These are phyloP conservation scores for Pachyramphus minor DNA, from an alignment of 2,113 vertebrate genomes.

Conservation along the genomic window DNA sequence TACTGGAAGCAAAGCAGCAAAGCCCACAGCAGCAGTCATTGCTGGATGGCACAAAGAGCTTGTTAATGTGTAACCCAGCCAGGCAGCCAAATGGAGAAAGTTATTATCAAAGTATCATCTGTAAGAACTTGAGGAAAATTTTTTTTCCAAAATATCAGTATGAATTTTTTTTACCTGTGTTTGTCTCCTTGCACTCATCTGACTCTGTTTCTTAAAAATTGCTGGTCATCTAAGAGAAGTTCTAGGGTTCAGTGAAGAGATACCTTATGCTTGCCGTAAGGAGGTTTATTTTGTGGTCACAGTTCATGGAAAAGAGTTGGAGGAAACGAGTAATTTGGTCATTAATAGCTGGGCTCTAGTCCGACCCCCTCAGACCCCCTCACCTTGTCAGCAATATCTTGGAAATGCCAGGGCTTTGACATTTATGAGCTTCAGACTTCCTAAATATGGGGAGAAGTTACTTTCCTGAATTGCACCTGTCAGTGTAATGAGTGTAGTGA, in stretches of 20 bases:
- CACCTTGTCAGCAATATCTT: background rate
- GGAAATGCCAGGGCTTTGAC: background rate
- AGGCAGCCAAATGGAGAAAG: background rate
- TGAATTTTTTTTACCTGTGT: background rate
- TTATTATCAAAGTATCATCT: background rate
- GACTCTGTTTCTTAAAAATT: background rate
- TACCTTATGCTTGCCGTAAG: background rate
- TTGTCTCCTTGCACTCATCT: background rate
- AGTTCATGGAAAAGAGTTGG: background rate
- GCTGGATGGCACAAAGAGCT: background rate
- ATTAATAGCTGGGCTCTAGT: background rate
- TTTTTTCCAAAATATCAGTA: background rate
- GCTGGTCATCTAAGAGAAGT: background rate
- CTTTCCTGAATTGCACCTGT: background rate
- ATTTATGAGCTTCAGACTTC: background rate
- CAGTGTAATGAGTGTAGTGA: background rate
- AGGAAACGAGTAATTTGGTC: background rate
- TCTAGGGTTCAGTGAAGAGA: background rate
- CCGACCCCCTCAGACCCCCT: background rate
- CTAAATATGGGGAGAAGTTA: background rate
- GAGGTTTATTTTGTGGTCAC: background rate
- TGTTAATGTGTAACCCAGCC: background rate
- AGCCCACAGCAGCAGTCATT: background rate
- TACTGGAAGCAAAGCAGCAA: conserved; percentile 9
- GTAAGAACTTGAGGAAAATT: background rate